A percentile compares a stretch with the other conserved stretches of the same genome.
Evolutionary conservation across 2,113 vertebrate genomes (phyloP).

Genomic region (Recurvirostra avosetta): DNA sequence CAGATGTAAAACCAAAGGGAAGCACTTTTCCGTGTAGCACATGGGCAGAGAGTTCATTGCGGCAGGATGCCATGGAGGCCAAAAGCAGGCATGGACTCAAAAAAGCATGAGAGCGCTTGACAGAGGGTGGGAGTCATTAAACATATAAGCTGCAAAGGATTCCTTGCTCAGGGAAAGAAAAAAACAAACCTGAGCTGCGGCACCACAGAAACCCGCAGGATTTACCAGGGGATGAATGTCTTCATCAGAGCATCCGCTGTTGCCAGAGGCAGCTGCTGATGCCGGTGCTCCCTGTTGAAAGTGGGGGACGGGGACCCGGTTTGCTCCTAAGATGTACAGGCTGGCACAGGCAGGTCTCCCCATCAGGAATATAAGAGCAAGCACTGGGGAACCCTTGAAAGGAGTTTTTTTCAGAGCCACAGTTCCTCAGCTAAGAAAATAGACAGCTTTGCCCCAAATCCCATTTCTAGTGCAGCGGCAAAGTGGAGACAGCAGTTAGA

Average conservation of each 20-base stretch:
- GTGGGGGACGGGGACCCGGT: background rate
- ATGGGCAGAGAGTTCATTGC: background rate
- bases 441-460: background rate
- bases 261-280: background rate
- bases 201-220: background rate
- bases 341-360: background rate
- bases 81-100: background rate
- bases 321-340: background rate
- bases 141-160: background rate
- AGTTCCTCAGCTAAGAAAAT: background rate
- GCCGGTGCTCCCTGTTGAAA: accelerated
- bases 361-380: background rate
- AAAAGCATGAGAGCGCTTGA: background rate
- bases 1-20: constrained; percentile 8
- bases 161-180: background rate
- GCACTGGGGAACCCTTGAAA: background rate
- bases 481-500: background rate
- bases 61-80: background rate
- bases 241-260: background rate
- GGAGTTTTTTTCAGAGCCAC: background rate
- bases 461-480: background rate
- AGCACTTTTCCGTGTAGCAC: background rate
- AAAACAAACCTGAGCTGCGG: background rate
- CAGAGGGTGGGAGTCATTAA: background rate
- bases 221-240: background rate